Evolutionary conservation across 2,888 invertebrate species (phyloP).

Genomic region (Acrocera orbiculus): DNA sequence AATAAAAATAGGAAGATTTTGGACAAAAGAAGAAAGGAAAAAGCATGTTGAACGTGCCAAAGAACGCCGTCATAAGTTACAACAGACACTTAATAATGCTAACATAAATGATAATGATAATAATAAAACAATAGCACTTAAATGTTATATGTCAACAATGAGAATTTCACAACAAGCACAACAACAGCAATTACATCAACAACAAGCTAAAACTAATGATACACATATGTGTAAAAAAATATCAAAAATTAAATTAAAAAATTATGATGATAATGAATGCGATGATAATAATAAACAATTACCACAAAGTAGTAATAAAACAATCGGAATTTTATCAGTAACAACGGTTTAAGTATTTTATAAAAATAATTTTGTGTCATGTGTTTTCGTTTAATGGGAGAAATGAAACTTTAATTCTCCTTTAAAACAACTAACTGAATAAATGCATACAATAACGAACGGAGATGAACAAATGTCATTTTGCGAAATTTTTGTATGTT

Average conservation of each 20-base stretch:
- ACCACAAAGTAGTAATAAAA: slow-evolving; percentile 26
- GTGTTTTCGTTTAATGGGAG: no score
- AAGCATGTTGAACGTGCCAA: slow-evolving; percentile 51
- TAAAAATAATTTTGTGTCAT: no score
- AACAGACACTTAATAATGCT: slow-evolving; percentile 14
- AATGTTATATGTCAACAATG: slow-evolving; percentile 15
- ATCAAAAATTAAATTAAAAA: not conserved
- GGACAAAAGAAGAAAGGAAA: slow-evolving; percentile 58
- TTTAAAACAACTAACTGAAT: no score
- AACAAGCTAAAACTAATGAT: slow-evolving; percentile 12
- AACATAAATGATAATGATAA: no score
- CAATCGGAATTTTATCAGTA: slow-evolving; percentile 39
- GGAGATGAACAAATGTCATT: no score
- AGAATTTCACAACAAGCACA: slow-evolving; percentile 14
- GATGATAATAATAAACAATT: not conserved
- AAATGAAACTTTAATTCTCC: no score
- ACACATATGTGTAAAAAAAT: not conserved
- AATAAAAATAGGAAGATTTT: slow-evolving; percentile 56
- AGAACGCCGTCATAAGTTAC: slow-evolving; percentile 38
- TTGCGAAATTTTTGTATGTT: no score
- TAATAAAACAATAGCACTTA: slow-evolving; percentile 28
- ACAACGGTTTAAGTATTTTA: slow-evolving; percentile 34
- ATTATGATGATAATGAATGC: not conserved
- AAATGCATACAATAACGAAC: no score
- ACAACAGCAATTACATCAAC: slow-evolving; percentile 15